phyloP scores from a whole-genome alignment of 2,797 vertebrate genomes.

The Esox masquinongy region DNA sequence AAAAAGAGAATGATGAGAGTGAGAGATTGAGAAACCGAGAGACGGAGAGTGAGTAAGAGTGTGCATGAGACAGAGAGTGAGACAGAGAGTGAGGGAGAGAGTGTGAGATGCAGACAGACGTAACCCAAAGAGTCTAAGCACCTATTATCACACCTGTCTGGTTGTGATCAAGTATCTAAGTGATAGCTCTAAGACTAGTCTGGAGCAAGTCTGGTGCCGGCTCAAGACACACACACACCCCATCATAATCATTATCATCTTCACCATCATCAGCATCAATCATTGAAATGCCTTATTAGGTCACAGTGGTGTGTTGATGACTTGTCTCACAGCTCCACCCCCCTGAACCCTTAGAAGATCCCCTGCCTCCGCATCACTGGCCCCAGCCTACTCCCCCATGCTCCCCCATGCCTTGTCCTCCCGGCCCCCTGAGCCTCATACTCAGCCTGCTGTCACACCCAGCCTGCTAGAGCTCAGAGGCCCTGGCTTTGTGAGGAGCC shows the following conservation, averaged over 20 bases:
- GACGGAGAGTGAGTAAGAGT: too few relatives aligned
- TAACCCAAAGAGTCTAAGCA: neutral
- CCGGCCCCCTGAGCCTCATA: neutral
- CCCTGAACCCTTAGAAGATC: neutral
- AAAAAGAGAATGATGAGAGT: too few relatives aligned
- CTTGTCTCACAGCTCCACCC: neutral
- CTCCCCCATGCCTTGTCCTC: too few relatives aligned
- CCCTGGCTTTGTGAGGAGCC: neutral
- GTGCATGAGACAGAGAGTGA: neutral
- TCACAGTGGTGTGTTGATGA: neutral
- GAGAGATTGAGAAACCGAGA: too few relatives aligned
- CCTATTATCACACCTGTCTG: conserved; percentile 7
- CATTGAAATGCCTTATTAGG: neutral
- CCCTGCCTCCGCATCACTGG: neutral
- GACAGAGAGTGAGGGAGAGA: neutral
- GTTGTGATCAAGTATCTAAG: conserved; percentile 9
- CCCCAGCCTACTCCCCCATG: too few relatives aligned
- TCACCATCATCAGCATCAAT: neutral
- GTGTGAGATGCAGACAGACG: neutral
- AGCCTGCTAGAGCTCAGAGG: neutral
- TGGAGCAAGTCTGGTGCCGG: neutral
- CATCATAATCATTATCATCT: neutral
- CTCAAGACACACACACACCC: neutral
- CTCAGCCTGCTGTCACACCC: neutral
- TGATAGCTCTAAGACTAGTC: conserved; percentile 10